phyloP scores from a whole-genome alignment of 2,797 vertebrate genomes.

The Lepilemur septentrionalis region DNA sequence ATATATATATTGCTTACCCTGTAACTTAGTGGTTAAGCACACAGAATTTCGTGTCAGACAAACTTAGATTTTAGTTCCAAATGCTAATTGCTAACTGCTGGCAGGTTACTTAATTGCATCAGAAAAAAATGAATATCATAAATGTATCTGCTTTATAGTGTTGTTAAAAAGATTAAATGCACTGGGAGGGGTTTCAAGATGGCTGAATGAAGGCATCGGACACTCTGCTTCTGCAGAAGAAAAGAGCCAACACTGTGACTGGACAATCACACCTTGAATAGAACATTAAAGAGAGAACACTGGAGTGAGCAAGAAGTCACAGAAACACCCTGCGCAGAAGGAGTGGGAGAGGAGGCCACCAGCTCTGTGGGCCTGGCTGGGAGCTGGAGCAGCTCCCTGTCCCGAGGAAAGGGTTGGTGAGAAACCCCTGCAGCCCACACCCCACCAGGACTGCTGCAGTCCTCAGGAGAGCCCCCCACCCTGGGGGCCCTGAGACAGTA shows the following conservation, averaged over 20 bases:
- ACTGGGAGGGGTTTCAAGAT: too few relatives aligned
- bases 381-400: background rate
- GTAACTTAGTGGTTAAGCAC: background rate
- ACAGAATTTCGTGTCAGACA: background rate
- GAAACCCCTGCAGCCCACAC: background rate
- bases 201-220: too few relatives aligned
- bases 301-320: background rate
- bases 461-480: background rate
- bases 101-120: background rate
- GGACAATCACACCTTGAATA: too few relatives aligned
- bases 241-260: too few relatives aligned
- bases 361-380: too few relatives aligned
- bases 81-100: background rate
- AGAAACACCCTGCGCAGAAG: background rate
- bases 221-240: too few relatives aligned
- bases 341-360: background rate
- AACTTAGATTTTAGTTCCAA: background rate
- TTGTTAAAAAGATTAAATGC: background rate
- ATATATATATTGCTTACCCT: accelerated
- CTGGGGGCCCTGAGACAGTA: background rate
- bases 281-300: background rate
- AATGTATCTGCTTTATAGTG: background rate
- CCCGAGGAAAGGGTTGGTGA: background rate
- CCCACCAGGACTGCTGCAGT: background rate
- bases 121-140: background rate